Percentiles rank a stretch among this genome's conserved stretches.
phyloP scores from a whole-genome alignment of 2,113 vertebrate genomes.

The Gopherus flavomarginatus region DNA sequence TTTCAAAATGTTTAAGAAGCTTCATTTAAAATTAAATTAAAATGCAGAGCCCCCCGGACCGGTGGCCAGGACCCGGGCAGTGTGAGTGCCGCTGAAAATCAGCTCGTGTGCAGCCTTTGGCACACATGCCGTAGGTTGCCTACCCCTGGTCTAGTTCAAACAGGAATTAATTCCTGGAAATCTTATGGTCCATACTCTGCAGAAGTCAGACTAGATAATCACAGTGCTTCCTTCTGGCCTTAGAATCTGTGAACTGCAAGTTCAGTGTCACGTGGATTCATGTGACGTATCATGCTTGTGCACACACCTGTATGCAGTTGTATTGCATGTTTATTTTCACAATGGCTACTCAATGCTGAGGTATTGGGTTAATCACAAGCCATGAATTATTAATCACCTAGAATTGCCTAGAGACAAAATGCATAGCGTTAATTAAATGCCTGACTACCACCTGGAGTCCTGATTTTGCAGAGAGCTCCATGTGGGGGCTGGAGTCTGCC shows the following conservation, averaged over 20 bases:
- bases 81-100: no score
- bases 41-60: no score
- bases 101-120: no score
- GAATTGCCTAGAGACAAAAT: background rate
- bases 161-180: background rate
- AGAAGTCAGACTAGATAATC: no score
- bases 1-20: no score
- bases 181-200: background rate
- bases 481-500: background rate
- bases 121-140: no score
- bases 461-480: background rate
- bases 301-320: background rate
- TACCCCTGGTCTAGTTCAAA: background rate
- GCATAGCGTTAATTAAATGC: background rate
- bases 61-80: no score
- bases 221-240: background rate
- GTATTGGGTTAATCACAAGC: background rate
- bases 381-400: background rate
- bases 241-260: background rate
- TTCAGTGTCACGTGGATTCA: background rate
- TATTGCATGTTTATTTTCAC: background rate
- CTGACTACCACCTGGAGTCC: background rate
- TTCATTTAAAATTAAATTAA: no score
- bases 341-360: background rate
- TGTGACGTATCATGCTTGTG: background rate